Conservation (phyloP, 2,113 vertebrate genomes). For the Herpetotheres cachinnans region DNA sequence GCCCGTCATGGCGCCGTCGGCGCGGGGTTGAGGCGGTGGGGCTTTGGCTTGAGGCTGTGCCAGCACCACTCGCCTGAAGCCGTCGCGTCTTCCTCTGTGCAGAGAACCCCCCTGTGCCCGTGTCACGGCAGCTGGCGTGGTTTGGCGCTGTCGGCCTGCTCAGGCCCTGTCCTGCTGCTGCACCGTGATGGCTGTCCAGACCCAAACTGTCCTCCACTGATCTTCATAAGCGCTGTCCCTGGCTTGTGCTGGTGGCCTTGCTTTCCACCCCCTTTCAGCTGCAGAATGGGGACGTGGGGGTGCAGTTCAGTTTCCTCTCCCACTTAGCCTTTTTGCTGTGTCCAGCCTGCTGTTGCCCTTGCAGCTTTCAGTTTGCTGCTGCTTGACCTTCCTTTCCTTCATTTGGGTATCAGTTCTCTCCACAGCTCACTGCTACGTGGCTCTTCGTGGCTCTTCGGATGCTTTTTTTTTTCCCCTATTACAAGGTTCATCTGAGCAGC, state of each 20-base stretch:
- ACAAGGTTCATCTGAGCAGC: neutral
- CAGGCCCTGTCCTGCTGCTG: too few species aligned
- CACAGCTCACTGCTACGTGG: neutral
- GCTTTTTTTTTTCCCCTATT: neutral
- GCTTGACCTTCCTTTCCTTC: neutral
- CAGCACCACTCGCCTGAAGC: fast-evolving
- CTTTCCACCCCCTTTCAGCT: too few species aligned
- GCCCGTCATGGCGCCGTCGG: fast-evolving
- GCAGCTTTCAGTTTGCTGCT: neutral
- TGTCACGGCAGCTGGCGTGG: fast-evolving
- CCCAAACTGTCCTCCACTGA: fast-evolving
- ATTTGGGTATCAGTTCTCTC: fast-evolving
- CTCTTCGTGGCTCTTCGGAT: neutral
- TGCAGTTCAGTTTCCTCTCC: neutral
- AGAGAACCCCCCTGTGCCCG: fast-evolving
- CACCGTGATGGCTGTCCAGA: fast-evolving
- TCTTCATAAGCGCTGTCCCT: fast-evolving
- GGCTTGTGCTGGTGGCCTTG: too few species aligned
- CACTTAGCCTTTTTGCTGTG: too few species aligned
- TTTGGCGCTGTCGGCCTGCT: too few species aligned
- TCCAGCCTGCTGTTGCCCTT: fast-evolving
- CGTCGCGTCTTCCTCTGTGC: fast-evolving
- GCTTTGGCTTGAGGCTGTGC: fast-evolving
- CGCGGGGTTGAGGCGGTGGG: fast-evolving
- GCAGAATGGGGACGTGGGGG: fast-evolving